phyloP scores from a whole-genome alignment of 2,113 vertebrate species.

The Leptosomus discolor region DNA sequence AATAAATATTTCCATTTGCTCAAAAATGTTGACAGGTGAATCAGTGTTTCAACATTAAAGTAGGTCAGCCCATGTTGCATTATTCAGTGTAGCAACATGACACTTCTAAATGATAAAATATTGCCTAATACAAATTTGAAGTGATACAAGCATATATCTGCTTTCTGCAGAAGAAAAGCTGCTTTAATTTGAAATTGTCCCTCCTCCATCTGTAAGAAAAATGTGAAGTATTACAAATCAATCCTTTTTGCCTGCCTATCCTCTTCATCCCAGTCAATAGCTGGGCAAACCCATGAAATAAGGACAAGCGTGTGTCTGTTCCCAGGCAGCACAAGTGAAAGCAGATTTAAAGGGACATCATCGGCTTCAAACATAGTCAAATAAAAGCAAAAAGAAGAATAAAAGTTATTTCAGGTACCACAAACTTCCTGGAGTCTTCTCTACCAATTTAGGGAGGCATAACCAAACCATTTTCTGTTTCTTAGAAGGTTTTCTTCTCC shows the following conservation, averaged over 20 bases:
- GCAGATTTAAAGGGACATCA: neutral
- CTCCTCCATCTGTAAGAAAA: neutral
- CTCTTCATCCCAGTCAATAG: neutral
- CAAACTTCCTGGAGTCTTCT: neutral
- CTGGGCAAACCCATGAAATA: neutral
- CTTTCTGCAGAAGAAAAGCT: neutral
- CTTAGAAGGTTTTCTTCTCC: neutral
- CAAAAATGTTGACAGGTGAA: constrained; percentile 5
- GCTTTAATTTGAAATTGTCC: neutral
- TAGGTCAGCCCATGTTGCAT: neutral
- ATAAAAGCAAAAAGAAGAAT: neutral
- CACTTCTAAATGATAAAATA: constrained; percentile 21
- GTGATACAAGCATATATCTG: neutral
- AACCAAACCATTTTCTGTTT: neutral
- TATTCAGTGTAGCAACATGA: constrained; percentile 20
- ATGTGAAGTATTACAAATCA: neutral
- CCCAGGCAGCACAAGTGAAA: neutral
- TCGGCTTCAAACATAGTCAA: neutral
- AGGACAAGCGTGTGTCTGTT: neutral
- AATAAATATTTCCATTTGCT: constrained; percentile 34
- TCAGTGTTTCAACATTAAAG: neutral
- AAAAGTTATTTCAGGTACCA: neutral
- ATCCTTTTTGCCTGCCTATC: neutral
- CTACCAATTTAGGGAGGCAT: neutral
- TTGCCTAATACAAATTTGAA: neutral